A percentile compares a stretch with the other conserved stretches of the same genome.
phyloP scores from a whole-genome alignment of 2,113 vertebrate genomes.

The Nematolebias whitei region DNA sequence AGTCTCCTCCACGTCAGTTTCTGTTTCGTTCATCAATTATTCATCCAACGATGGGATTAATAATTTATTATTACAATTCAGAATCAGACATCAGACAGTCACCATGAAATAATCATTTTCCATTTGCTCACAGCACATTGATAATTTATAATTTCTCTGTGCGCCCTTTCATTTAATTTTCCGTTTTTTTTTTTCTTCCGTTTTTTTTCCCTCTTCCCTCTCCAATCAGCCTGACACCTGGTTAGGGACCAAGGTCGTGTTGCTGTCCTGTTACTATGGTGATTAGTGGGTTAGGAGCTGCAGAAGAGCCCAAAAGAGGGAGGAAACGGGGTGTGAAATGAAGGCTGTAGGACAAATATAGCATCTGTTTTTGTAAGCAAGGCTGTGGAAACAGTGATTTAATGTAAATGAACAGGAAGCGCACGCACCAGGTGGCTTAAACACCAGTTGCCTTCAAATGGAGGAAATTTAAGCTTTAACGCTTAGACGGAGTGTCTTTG shows the following conservation, averaged over 20 bases:
- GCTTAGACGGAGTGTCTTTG: neutral
- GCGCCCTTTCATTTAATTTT: constrained; percentile 31
- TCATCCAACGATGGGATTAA: constrained; percentile 62
- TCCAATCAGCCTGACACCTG: constrained; percentile 63
- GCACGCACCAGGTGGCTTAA: constrained; percentile 50
- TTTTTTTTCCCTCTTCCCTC: too few relatives aligned
- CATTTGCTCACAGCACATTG: constrained; percentile 69
- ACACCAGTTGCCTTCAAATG: constrained; percentile 36
- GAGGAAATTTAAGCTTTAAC: constrained; percentile 17
- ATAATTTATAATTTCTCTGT: constrained; percentile 68
- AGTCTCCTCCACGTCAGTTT: constrained; percentile 45
- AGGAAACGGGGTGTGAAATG: constrained; percentile 73
- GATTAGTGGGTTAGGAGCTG: constrained; percentile 66
- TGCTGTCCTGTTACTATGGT: constrained; percentile 70
- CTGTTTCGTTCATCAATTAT: constrained; percentile 71
- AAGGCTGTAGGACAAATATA: constrained; percentile 70
- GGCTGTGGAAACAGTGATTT: constrained; percentile 42
- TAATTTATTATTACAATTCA: constrained; percentile 73
- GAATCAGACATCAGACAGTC: constrained; percentile 74
- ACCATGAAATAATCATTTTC: constrained; percentile 75
- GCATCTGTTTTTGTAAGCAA: constrained; percentile 66
- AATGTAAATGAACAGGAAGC: constrained; percentile 49
- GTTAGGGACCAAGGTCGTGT: constrained; percentile 54
- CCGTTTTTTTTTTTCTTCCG: neutral
- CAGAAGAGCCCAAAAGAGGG: constrained; percentile 62